phyloP scores from a whole-genome alignment of 2,797 vertebrate genomes.

The Cossypha caffra region DNA sequence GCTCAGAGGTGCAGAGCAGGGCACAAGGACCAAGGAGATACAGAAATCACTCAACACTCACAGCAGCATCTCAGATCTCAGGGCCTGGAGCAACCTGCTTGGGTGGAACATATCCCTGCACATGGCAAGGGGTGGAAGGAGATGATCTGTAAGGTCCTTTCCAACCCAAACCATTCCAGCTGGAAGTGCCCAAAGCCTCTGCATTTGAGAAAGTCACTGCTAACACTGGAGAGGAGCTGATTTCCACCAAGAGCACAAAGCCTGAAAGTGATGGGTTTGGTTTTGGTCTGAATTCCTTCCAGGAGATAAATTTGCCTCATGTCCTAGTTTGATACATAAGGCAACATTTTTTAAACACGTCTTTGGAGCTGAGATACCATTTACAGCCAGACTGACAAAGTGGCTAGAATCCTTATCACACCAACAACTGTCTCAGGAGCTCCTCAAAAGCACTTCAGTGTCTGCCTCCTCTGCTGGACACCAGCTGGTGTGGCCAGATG shows the following conservation, averaged over 20 bases:
- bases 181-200: neutral
- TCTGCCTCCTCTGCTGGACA: neutral
- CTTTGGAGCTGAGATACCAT: neutral
- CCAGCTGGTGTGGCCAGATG: neutral
- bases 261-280: neutral
- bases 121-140: neutral
- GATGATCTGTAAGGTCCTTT: neutral
- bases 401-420: neutral
- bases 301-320: neutral
- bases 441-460: neutral
- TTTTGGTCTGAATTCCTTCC: neutral
- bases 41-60: neutral
- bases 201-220: neutral
- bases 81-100: neutral
- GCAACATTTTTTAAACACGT: neutral
- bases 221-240: neutral
- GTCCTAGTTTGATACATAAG: neutral
- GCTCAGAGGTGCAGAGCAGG: neutral
- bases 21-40: rapidly evolving
- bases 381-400: neutral
- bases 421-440: neutral
- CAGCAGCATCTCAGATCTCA: neutral
- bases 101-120: neutral
- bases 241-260: neutral
- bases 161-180: neutral